phyloP scores from a whole-genome alignment of 2,797 vertebrate genomes.

The Darevskia nairensis region DNA sequence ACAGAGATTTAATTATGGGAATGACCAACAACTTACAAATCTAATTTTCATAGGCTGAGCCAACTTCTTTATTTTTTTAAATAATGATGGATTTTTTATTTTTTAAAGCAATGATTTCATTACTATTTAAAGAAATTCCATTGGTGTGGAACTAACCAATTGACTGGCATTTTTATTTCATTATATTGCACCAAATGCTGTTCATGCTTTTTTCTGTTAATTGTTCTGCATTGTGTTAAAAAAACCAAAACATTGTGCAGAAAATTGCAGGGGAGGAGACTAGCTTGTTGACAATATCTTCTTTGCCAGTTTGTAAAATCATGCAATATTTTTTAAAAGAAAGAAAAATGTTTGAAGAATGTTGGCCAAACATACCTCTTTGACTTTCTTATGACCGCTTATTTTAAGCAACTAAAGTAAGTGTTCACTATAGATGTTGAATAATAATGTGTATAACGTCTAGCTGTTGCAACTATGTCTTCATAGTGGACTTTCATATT shows the following conservation, averaged over 20 bases:
- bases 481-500: neutral
- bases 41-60: slow-evolving; percentile 81
- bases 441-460: neutral
- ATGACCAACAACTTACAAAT: slow-evolving; percentile 84
- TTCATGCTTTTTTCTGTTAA: slow-evolving; percentile 59
- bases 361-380: neutral
- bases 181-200: slow-evolving; percentile 71
- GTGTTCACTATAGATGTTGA: neutral
- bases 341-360: neutral
- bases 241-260: slow-evolving; percentile 45
- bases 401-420: neutral
- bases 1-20: slow-evolving; percentile 86
- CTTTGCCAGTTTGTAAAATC: slow-evolving; percentile 31
- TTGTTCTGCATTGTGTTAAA: slow-evolving; percentile 55
- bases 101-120: slow-evolving; percentile 81
- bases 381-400: neutral
- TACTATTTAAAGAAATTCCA: slow-evolving; percentile 83
- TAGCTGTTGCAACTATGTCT: neutral
- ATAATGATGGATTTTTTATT: slow-evolving; percentile 84
- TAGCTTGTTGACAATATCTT: neutral
- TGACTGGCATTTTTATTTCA: slow-evolving; percentile 76
- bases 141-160: slow-evolving; percentile 77
- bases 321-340: slow-evolving; percentile 16
- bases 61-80: slow-evolving; percentile 80
- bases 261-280: slow-evolving; percentile 46